Evolutionary conservation across 2,113 vertebrate species (phyloP).

Genomic region (Xiphophorus couchianus): DNA sequence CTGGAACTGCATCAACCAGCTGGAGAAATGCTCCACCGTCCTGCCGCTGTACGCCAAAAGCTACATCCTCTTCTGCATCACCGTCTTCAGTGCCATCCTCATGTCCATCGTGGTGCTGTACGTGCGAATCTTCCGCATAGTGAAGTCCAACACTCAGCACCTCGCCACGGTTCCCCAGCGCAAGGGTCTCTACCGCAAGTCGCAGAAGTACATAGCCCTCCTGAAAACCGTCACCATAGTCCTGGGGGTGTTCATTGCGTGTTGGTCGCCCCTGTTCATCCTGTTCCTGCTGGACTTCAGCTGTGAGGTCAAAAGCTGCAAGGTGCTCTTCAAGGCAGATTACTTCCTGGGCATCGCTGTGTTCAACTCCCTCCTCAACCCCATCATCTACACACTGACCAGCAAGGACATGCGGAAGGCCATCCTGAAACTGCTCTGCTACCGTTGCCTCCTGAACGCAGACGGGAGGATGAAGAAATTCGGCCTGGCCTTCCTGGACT

Average conservation of each 20-base stretch:
- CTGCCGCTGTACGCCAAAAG: slow-evolving; percentile 90
- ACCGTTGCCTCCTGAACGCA: slow-evolving; percentile 69
- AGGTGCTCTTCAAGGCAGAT: slow-evolving; percentile 85
- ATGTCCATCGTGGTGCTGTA: slow-evolving; percentile 89
- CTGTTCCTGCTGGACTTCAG: slow-evolving; percentile 87
- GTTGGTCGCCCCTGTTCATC: slow-evolving; percentile 90
- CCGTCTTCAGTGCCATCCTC: slow-evolving; percentile 82
- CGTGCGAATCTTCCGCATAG: slow-evolving; percentile 87
- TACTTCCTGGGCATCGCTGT: slow-evolving; percentile 91
- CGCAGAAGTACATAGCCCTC: slow-evolving; percentile 85
- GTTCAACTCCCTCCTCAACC: slow-evolving; percentile 90
- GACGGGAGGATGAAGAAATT: slow-evolving; percentile 75
- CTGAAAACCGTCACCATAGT: slow-evolving; percentile 90
- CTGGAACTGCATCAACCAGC: slow-evolving; percentile 88
- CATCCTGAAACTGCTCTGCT: slow-evolving; percentile 85
- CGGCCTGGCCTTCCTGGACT: slow-evolving; percentile 81
- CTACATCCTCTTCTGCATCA: slow-evolving; percentile 89
- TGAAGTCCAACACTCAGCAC: slow-evolving; percentile 82
- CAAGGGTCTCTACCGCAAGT: slow-evolving; percentile 71
- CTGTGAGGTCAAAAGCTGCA: slow-evolving; percentile 73
- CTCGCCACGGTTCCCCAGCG: slow-evolving; percentile 52
- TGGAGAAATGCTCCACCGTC: slow-evolving; percentile 86
- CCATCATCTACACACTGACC: slow-evolving; percentile 92
- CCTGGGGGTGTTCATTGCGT: slow-evolving; percentile 87
- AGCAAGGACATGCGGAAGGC: slow-evolving; percentile 88